phyloP scores from a whole-genome alignment of 2,888 invertebrate species.

The Iselma pallidipennis region DNA sequence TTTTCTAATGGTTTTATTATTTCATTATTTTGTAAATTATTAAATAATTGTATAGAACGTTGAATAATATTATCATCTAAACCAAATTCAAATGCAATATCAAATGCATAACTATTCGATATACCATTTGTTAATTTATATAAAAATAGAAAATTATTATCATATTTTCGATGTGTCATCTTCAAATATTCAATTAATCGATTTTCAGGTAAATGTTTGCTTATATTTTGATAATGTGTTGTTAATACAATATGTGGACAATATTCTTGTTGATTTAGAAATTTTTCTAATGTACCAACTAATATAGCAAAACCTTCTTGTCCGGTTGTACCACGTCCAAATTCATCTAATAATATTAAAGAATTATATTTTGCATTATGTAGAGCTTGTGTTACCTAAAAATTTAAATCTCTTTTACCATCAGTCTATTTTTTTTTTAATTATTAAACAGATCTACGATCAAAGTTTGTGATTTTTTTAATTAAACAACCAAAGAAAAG shows the following conservation, averaged over 20 bases:
- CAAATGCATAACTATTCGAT: slow-evolving; percentile 68
- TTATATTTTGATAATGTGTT: slow-evolving; percentile 76
- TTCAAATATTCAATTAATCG: slow-evolving; percentile 48
- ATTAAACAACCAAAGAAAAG: too few species aligned
- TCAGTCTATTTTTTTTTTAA: neutral
- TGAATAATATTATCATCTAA: slow-evolving; percentile 58
- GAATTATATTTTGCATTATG: slow-evolving; percentile 67
- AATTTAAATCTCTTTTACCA: slow-evolving; percentile 13
- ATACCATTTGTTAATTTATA: slow-evolving; percentile 67
- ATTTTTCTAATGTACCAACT: slow-evolving; percentile 68
- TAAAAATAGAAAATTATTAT: slow-evolving; percentile 66
- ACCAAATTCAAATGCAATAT: slow-evolving; percentile 66
- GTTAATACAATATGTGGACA: slow-evolving; percentile 79
- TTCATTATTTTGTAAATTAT: slow-evolving; percentile 42
- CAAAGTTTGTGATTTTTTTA: neutral
- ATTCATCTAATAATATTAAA: slow-evolving; percentile 84
- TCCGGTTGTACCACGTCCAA: slow-evolving; percentile 82
- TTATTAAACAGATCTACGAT: slow-evolving; percentile 1
- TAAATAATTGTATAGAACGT: slow-evolving; percentile 59
- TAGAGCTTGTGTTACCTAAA: slow-evolving; percentile 72
- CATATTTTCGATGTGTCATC: slow-evolving; percentile 44
- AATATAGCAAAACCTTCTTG: slow-evolving; percentile 77
- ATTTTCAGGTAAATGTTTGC: slow-evolving; percentile 61
- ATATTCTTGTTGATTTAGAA: slow-evolving; percentile 59
- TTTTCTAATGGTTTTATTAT: slow-evolving; percentile 21